A percentile compares a stretch with the other conserved stretches of the same genome.
Evolutionary conservation across 2,888 invertebrate genomes (phyloP).

Genomic region (Mesorhabditis belari): DNA sequence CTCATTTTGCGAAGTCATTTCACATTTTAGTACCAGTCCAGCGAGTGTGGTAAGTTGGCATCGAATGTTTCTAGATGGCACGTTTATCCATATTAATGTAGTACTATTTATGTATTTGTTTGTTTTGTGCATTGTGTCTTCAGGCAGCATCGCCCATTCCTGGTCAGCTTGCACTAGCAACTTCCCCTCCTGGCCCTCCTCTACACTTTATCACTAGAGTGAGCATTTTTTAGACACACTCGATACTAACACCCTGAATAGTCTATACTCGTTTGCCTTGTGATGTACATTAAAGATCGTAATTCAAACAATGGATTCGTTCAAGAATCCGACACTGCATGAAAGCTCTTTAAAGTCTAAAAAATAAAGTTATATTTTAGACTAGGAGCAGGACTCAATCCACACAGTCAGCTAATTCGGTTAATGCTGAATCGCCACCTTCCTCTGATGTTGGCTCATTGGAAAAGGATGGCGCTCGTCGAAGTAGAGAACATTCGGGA

Average conservation of each 20-base stretch:
- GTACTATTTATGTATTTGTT: too few species aligned
- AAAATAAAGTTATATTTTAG: not conserved
- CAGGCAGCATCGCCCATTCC: not conserved
- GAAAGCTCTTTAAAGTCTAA: too few species aligned
- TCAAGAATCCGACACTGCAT: too few species aligned
- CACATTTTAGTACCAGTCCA: constrained; percentile 6
- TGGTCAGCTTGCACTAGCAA: not conserved
- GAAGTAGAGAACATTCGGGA: not conserved
- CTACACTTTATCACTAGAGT: not conserved
- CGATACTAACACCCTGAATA: too few species aligned
- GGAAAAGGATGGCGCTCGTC: not conserved
- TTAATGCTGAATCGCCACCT: not conserved
- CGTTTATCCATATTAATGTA: too few species aligned
- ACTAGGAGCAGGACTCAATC: not conserved
- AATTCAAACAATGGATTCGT: too few species aligned
- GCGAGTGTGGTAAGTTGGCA: not conserved
- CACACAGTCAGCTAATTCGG: not conserved
- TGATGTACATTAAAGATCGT: too few species aligned
- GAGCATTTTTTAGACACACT: not conserved
- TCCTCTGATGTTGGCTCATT: not conserved
- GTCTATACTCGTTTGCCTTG: too few species aligned
- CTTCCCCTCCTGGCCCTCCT: not conserved
- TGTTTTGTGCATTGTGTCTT: not conserved
- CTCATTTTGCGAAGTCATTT: constrained; percentile 6
- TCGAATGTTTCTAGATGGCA: not conserved